Base-by-base conservation (phyloP, 2,113 vertebrate species). In the Empidonax alnorum region DNA sequence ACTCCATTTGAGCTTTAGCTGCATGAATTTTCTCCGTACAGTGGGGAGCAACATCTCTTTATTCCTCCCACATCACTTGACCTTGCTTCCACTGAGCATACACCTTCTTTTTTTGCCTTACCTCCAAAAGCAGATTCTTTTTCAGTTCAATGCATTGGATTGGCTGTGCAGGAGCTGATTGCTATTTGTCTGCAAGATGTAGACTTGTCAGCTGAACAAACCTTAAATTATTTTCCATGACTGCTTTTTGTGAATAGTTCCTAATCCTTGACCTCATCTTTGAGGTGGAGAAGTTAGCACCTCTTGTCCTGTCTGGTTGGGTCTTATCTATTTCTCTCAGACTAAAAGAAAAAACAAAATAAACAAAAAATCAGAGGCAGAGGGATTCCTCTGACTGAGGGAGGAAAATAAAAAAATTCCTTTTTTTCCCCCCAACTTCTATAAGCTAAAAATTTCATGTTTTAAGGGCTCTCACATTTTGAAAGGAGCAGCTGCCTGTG, bases 401-500 rank as follows among this genome's bases (percentile, higher is more conserved):
- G 4, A n/a, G 2, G 7, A 76, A 58, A 73, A 25, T 59, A 42
- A 1, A n/a, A 89, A 59, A 19, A 1, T 3, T 33, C 63, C 3
- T 0, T 46, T 37, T 47, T 13, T 9, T 46, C 7, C 49, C 10
- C 1, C 7, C 16, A 79, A 58, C 3, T 66, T 28, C 37, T 74
- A 3, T 23, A 31, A 83, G 25, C 13, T 46, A 33, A 23, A 68
- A 78, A n/a, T 4, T 3, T 62, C 24, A 35, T 25, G 0, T 78
- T 74, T 84, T 75, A 91, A 53, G 52, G 41, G 7, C 7, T 56
- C 37, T 74, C 10, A 20, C 44, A 47, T 44, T 94, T 78, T 62
- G n/a, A 69, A 81, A 68, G n/a, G 0, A 0, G 3, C 14, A 56
- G 14, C 9, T 75, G 4, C 25, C 63, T 4, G 1, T 35, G 17